Base-by-base conservation (phyloP, 2,888 invertebrate genomes). In the Campoplex nolae region DNA sequence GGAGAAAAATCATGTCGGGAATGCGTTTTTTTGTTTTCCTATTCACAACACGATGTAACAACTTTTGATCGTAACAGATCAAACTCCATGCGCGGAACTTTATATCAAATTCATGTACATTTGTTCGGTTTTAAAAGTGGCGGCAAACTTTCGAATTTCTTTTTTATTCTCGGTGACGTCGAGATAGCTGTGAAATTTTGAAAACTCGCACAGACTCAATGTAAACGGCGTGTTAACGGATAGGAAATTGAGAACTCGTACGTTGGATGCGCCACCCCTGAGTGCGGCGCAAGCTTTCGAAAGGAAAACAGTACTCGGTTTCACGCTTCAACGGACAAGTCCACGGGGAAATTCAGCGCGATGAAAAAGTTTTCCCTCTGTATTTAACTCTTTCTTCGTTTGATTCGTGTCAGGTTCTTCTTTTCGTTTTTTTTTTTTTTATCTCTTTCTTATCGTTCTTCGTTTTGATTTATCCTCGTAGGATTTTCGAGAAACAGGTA, bases 1-100 rank as follows among this genome's bases (percentile, higher is more conserved):
- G 70, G 35, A 89, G 71, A 23, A 89, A 74, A 84, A 88, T 92
- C 93, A 92, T 93, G 88, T 90, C 90, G 89, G 62, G n/a, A 18
- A 62, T 62, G 9, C 16, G 13, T 18, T 62, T 51, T 54, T 78
- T 68, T 54, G 32, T 77, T 62, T 38, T 71, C 45, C 28, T 28
- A 65, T 67, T 51, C 48, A 65, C n/a, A 65, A 78, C 51, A 32
- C 51, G 58, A 18, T 74, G 58, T 13, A 51, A 62, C 54, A 32
- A 62, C 42, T 62, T 32, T 73, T 28, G 45, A 48, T 38, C 85
- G 82, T 81, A 48, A 81, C 54, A 38, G 81, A 81, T 58, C 11
- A 28, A 35, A 23, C 1, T 51, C 54, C 58, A 18, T 3, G 23
- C 23, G 23, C 23, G 13, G 35, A 73, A 73, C 48, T 73, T 73